Percentiles rank a stretch among this genome's conserved stretches.
phyloP scores from a whole-genome alignment of 2,888 invertebrate species.

The Galeopsomyia nigrocyanea region DNA sequence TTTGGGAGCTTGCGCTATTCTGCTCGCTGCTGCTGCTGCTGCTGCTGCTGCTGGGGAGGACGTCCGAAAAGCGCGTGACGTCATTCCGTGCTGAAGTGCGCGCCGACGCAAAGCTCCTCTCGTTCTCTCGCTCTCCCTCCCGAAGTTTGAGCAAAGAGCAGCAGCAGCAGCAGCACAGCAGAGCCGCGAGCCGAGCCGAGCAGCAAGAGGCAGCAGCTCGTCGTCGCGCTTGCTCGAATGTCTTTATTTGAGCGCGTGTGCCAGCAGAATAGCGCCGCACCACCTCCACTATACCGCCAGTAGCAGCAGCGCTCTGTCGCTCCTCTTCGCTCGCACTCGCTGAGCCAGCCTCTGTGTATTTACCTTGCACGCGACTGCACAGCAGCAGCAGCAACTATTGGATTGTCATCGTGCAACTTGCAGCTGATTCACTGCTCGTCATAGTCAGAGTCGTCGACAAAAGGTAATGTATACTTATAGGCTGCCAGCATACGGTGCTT shows the following conservation, averaged over 20 bases:
- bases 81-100: neutral
- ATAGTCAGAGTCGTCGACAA: neutral
- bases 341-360: constrained; percentile 10
- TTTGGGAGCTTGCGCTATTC: constrained; percentile 15
- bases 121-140: neutral
- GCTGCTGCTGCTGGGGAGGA: neutral
- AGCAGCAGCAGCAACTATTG: no score
- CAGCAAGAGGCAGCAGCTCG: neutral
- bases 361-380: no score
- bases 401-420: no score
- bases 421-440: neutral
- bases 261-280: no score
- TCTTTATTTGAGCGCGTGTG: neutral
- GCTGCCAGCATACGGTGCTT: no score
- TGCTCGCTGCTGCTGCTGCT: neutral
- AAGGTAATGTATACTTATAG: no score
- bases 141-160: neutral
- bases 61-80: constrained; percentile 33
- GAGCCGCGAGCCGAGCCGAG: no score
- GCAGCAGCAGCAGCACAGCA: no score
- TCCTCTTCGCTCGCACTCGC: constrained; percentile 1
- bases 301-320: neutral
- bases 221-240: neutral
- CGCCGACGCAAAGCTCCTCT: constrained; percentile 23
- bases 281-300: neutral